These are phyloP conservation scores for Macrobrachium rosenbergii DNA, from an alignment of 1,140 invertebrate genomes.

Conservation along the genomic window DNA sequence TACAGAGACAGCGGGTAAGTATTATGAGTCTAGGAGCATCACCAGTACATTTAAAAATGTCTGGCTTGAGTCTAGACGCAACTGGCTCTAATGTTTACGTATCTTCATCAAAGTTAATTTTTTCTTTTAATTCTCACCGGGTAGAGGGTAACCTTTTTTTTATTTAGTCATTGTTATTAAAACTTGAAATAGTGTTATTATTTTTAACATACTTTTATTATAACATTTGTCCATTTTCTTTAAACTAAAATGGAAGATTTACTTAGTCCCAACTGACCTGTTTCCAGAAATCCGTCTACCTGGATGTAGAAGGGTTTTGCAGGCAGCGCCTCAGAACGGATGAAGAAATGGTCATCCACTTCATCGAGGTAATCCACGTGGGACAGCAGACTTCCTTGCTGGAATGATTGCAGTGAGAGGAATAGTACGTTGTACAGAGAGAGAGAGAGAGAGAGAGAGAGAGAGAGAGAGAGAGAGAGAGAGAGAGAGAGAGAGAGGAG, in stretches of 20 bases:
- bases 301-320: constrained; percentile 23
- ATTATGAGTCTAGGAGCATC: no score
- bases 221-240: neutral
- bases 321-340: constrained; percentile 13
- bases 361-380: neutral
- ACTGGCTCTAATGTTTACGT: no score
- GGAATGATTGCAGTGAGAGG: neutral
- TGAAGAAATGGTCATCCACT: constrained; percentile 42
- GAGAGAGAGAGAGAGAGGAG: no score
- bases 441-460: neutral
- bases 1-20: no score
- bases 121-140: no score
- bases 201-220: neutral
- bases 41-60: no score
- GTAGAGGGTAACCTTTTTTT: no score
- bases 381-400: constrained; percentile 21
- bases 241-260: no score
- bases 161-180: no score
- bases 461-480: neutral
- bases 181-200: neutral
- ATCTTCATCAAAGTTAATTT: no score
- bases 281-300: constrained; percentile 21
- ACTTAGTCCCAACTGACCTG: neutral
- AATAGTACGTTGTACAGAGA: neutral
- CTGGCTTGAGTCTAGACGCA: no score